phyloP scores from a whole-genome alignment of 2,888 invertebrate species.

The Meta bourneti region DNA sequence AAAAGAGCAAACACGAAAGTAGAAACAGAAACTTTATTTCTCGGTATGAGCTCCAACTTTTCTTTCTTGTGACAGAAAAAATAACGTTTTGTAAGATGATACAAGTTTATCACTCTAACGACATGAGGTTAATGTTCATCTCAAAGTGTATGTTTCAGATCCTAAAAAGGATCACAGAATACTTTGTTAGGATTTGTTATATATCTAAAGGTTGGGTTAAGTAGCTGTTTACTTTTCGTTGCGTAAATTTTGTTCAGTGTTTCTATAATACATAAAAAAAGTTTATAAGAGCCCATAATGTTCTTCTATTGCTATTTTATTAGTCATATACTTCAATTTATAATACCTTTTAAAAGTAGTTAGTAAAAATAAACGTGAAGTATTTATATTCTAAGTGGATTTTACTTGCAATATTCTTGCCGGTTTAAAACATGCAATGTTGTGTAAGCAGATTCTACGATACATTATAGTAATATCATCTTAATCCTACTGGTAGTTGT shows the following conservation, averaged over 20 bases:
- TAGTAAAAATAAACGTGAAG: too few relatives aligned
- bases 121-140: conserved; percentile 1
- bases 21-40: not conserved
- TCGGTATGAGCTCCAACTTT: not conserved
- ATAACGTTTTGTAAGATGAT: not conserved
- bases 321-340: too few relatives aligned
- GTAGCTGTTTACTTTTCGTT: not conserved
- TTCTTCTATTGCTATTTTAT: too few relatives aligned
- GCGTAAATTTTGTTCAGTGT: not conserved
- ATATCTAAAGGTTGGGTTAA: not conserved
- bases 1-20: not conserved
- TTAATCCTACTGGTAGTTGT: too few relatives aligned
- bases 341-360: too few relatives aligned
- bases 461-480: too few relatives aligned
- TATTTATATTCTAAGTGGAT: too few relatives aligned
- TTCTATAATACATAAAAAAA: not conserved
- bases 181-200: not conserved
- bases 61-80: not conserved
- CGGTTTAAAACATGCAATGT: too few relatives aligned
- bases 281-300: not conserved
- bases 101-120: not conserved
- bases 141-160: not conserved
- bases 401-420: too few relatives aligned
- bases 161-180: not conserved
- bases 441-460: too few relatives aligned